Percentiles rank a stretch among this genome's conserved stretches.
These are phyloP conservation scores for Manis javanica DNA, from an alignment of 2,797 vertebrate genomes.

Conservation along the genomic window DNA sequence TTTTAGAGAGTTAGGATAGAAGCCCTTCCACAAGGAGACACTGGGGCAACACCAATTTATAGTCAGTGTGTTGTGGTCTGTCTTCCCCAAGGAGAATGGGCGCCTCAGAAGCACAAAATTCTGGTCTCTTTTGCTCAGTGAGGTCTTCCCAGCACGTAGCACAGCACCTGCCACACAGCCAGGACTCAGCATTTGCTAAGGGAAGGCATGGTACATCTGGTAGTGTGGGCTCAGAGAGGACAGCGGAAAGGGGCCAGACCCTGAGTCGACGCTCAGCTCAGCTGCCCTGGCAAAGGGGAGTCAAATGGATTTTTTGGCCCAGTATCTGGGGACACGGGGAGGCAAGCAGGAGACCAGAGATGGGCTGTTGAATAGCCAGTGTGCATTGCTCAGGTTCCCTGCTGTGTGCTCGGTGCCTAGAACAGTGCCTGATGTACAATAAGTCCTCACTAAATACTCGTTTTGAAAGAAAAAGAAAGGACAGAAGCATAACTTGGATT, in stretches of 20 bases:
- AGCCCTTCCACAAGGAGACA: not conserved
- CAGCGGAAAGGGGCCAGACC: too few relatives aligned
- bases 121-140: not conserved
- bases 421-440: not conserved
- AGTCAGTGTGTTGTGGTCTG: not conserved
- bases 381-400: not conserved
- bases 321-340: not conserved
- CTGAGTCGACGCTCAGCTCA: not conserved
- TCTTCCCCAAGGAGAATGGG: not conserved
- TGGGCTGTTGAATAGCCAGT: not conserved
- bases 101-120: not conserved
- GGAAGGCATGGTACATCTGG: not conserved
- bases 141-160: not conserved
- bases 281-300: not conserved
- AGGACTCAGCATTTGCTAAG: not conserved
- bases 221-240: not conserved
- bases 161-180: not conserved
- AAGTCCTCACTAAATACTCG: not conserved
- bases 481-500: not conserved
- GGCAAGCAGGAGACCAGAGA: not conserved
- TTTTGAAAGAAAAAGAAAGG: not conserved
- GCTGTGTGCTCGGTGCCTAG: not conserved
- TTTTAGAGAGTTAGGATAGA: not conserved
- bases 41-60: not conserved
- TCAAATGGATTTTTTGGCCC: not conserved